These are phyloP conservation scores for Oedothorax gibbosus DNA, from an alignment of 1,140 invertebrate species.

Conservation along the genomic window DNA sequence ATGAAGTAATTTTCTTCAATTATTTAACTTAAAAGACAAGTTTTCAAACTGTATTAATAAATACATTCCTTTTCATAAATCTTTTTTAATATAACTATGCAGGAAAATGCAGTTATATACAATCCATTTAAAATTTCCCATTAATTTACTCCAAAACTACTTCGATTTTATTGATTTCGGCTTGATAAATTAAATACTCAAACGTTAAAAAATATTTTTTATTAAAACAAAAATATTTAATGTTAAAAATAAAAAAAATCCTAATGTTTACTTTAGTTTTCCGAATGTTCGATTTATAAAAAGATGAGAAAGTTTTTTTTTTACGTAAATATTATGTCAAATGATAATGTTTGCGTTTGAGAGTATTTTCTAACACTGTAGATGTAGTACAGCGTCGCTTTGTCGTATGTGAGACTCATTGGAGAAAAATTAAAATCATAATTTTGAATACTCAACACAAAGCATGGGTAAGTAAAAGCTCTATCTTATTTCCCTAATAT, in stretches of 20 bases:
- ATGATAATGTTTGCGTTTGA: conserved; percentile 57
- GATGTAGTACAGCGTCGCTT: conserved; percentile 62
- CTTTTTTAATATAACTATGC: too few relatives aligned
- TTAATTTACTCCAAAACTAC: too few relatives aligned
- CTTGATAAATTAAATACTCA: too few relatives aligned
- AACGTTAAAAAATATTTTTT: too few relatives aligned
- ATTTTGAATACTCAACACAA: conserved; percentile 58
- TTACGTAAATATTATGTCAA: conserved; percentile 54
- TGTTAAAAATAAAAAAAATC: neutral
- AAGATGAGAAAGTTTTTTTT: conserved; percentile 51
- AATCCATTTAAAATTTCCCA: too few relatives aligned
- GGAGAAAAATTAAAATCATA: conserved; percentile 61
- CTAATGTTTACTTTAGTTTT: neutral
- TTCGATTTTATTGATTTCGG: too few relatives aligned
- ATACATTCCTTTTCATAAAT: too few relatives aligned
- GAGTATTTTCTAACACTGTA: conserved; percentile 61
- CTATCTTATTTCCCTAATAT: conserved; percentile 20
- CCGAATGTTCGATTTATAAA: neutral
- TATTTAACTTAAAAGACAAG: too few relatives aligned
- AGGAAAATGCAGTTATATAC: too few relatives aligned
- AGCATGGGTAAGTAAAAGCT: conserved; percentile 56
- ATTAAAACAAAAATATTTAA: too few relatives aligned
- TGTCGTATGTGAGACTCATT: conserved; percentile 59
- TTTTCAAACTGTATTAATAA: too few relatives aligned
- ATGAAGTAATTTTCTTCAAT: too few relatives aligned